Evolutionary conservation across 2,113 vertebrate species (phyloP).

Genomic region (Bostrychus sinensis): DNA sequence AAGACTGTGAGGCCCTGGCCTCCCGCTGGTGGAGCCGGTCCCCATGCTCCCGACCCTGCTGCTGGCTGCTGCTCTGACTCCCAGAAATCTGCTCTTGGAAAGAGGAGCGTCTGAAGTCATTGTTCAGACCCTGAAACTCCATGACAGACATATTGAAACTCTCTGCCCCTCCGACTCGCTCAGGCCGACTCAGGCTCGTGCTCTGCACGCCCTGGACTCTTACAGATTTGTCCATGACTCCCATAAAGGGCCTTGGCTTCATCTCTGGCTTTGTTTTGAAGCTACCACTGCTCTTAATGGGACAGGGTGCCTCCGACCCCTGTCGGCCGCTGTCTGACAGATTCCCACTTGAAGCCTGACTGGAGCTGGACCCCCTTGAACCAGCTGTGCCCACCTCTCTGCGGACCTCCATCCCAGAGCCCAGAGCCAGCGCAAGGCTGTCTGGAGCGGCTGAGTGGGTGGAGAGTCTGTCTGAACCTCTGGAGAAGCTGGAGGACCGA

Average conservation of each 20-base stretch:
- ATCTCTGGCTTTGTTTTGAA: conserved; percentile 79
- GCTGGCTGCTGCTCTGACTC: conserved; percentile 53
- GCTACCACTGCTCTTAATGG: conserved; percentile 76
- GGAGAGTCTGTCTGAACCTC: conserved; percentile 75
- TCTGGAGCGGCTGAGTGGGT: conserved; percentile 69
- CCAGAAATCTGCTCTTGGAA: conserved; percentile 66
- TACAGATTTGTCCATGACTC: conserved; percentile 93
- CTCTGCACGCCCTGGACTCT: conserved; percentile 85
- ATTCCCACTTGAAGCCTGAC: conserved; percentile 83
- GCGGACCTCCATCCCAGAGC: conserved; percentile 68
- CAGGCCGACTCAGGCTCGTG: conserved; percentile 76
- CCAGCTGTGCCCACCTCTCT: conserved; percentile 76
- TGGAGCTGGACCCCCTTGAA: conserved; percentile 84
- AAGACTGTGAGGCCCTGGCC: conserved; percentile 54
- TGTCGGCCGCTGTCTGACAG: conserved; percentile 82
- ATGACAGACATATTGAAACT: conserved; percentile 65
- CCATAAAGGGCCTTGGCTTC: conserved; percentile 91
- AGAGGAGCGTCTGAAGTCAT: conserved; percentile 66
- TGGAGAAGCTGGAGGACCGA: conserved; percentile 77
- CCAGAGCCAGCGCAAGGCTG: conserved; percentile 44
- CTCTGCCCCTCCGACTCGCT: conserved; percentile 63
- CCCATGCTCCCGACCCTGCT: conserved; percentile 71
- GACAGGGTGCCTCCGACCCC: conserved; percentile 74
- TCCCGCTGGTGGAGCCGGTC: conserved; percentile 79
- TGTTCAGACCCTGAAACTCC: conserved; percentile 70